Conservation (phyloP, 1,140 invertebrate genomes). For the Brachionus calyciflorus region DNA sequence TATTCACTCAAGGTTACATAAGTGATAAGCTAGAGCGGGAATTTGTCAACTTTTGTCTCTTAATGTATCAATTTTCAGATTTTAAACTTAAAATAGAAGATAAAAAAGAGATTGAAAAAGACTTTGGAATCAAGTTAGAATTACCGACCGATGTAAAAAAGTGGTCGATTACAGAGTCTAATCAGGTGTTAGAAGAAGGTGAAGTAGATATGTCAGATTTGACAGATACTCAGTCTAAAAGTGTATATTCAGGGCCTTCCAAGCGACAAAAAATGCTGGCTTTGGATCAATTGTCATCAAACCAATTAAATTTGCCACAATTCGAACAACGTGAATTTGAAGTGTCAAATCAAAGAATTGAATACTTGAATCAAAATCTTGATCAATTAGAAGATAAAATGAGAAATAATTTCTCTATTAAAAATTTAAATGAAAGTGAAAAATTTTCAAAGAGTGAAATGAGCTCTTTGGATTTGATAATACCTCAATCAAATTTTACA, state of each 20-base stretch:
- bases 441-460: background rate
- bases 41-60: slow-evolving; percentile 10
- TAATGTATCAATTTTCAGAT: background rate
- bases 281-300: background rate
- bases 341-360: background rate
- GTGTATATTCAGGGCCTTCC: background rate
- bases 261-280: slow-evolving; percentile 1
- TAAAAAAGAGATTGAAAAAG: slow-evolving; percentile 14
- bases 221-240: too few relatives aligned
- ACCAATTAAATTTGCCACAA: background rate
- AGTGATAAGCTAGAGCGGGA: slow-evolving; percentile 7
- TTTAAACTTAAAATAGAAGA: background rate
- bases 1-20: background rate
- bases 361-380: background rate
- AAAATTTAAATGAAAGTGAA: slow-evolving; percentile 1
- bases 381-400: slow-evolving; percentile 25
- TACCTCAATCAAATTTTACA: background rate
- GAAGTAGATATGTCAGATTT: background rate
- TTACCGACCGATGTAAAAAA: background rate
- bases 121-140: background rate
- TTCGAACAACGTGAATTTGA: background rate
- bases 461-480: background rate
- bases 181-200: background rate
- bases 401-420: slow-evolving; percentile 14
- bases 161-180: background rate